A percentile compares a stretch with the other conserved stretches of the same genome.
phyloP scores from a whole-genome alignment of 1,140 invertebrate species.

The Geopemphigus sp. region DNA sequence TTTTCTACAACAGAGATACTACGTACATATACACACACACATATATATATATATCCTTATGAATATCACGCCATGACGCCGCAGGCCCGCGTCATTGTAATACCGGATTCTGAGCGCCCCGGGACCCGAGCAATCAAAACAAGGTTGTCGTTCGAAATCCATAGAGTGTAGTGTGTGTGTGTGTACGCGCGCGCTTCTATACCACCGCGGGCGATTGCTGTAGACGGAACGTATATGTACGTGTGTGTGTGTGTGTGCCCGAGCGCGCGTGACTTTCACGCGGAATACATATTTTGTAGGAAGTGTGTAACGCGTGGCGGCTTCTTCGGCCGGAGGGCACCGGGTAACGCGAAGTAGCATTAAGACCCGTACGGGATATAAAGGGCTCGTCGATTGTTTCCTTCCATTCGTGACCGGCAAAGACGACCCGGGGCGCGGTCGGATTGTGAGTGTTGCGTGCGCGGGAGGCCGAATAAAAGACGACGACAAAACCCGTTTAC shows the following conservation, averaged over 20 bases:
- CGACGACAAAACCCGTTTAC: neutral
- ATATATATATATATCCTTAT: neutral
- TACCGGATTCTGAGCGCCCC: constrained; percentile 22
- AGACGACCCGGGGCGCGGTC: neutral
- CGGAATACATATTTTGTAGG: neutral
- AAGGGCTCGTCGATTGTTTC: constrained; percentile 22
- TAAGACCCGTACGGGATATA: too few relatives aligned
- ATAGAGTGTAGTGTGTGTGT: neutral
- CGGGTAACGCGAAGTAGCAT: too few relatives aligned
- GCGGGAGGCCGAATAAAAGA: neutral
- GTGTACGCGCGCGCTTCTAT: too few relatives aligned
- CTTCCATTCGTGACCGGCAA: neutral
- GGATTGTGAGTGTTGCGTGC: neutral
- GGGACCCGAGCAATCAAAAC: constrained; percentile 3
- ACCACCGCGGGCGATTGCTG: neutral
- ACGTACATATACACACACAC: neutral
- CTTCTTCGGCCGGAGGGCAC: neutral
- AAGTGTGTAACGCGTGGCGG: neutral
- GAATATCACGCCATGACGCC: neutral
- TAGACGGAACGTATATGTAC: neutral
- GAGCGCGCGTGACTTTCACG: constrained; percentile 9
- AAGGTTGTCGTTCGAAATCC: constrained; percentile 7
- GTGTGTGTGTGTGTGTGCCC: neutral
- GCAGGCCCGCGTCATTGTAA: neutral
- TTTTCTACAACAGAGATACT: neutral